A percentile compares a stretch with the other conserved stretches of the same genome.
These are phyloP conservation scores for Alauda arvensis DNA, from an alignment of 2,797 vertebrate genomes.

Conservation along the genomic window DNA sequence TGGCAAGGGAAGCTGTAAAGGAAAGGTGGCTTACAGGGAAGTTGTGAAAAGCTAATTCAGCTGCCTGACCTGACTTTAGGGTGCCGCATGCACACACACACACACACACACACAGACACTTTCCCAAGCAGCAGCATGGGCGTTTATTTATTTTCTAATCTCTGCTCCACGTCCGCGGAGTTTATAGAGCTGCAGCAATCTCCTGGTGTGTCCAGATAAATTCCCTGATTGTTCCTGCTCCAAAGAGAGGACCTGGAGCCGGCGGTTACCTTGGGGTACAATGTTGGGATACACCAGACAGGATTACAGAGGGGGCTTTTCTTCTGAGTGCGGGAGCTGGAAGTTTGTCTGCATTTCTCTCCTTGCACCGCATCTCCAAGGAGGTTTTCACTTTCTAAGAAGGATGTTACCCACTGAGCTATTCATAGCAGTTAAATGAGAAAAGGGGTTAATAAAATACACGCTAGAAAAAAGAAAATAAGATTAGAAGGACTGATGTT, in stretches of 20 bases:
- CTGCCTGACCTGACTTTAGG: not conserved
- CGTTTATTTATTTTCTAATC: not conserved
- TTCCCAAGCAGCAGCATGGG: not conserved
- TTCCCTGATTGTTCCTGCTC: conserved; percentile 31
- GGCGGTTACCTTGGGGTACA: conserved; percentile 15
- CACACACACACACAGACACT: not conserved
- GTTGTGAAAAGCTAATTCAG: not conserved
- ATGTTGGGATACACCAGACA: conserved; percentile 50
- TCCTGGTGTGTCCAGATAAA: conserved; percentile 8
- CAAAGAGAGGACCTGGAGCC: conserved; percentile 31
- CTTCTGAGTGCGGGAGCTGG: conserved; percentile 33
- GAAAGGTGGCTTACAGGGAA: not conserved
- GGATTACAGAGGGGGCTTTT: conserved; percentile 67
- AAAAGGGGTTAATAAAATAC: conserved; percentile 76
- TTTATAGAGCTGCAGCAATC: not conserved
- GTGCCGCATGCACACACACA: rapidly evolving
- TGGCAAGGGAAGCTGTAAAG: not conserved
- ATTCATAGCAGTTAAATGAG: conserved; percentile 74
- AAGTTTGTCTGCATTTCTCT: conserved; percentile 68
- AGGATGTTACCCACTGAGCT: conserved; percentile 77
- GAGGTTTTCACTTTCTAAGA: conserved; percentile 69
- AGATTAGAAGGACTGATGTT: conserved; percentile 69
- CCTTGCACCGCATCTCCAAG: conserved; percentile 60
- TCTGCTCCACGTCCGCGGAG: not conserved
- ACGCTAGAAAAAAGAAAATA: conserved; percentile 70